Percentiles rank a stretch among this genome's conserved stretches.
phyloP scores from a whole-genome alignment of 1,140 invertebrate species.

The Heliconius nattereri region DNA sequence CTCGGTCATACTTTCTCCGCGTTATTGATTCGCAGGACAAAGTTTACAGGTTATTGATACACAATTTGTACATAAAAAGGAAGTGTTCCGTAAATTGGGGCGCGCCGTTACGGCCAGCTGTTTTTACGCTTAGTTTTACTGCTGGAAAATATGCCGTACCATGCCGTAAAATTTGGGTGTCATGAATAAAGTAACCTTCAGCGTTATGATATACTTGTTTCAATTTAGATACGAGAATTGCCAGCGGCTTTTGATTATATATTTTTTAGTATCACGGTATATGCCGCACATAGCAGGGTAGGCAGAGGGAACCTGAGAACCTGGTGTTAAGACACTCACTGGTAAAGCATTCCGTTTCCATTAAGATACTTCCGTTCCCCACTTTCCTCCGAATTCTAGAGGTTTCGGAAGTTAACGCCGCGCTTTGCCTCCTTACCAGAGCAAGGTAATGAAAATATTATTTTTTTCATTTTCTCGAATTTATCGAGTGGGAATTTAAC shows the following conservation, averaged over 20 bases:
- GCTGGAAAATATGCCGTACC: not conserved
- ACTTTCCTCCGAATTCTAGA: not conserved
- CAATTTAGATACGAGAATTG: not conserved
- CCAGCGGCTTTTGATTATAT: not conserved
- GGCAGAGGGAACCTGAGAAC: not conserved
- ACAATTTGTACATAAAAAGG: constrained; percentile 26
- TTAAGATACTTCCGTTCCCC: not conserved
- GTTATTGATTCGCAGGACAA: constrained; percentile 13
- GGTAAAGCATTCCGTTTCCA: not conserved
- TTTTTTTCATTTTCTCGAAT: no score
- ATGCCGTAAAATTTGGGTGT: constrained; percentile 9
- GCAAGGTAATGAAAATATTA: not conserved
- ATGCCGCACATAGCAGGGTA: not conserved
- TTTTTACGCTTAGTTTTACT: constrained; percentile 20
- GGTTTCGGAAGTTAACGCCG: not conserved
- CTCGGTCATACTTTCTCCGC: not conserved
- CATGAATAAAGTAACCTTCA: constrained; percentile 4
- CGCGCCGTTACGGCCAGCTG: constrained; percentile 25
- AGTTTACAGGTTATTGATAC: constrained; percentile 30
- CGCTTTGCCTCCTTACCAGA: not conserved
- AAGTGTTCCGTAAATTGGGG: constrained; percentile 33
- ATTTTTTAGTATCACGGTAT: not conserved
- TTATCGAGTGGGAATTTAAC: no score
- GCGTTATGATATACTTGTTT: not conserved
- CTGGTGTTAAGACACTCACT: not conserved